Percentiles rank a stretch among this genome's conserved stretches.
These are phyloP conservation scores for Chrysemys picta DNA, from an alignment of 2,113 vertebrate genomes.

Conservation along the genomic window DNA sequence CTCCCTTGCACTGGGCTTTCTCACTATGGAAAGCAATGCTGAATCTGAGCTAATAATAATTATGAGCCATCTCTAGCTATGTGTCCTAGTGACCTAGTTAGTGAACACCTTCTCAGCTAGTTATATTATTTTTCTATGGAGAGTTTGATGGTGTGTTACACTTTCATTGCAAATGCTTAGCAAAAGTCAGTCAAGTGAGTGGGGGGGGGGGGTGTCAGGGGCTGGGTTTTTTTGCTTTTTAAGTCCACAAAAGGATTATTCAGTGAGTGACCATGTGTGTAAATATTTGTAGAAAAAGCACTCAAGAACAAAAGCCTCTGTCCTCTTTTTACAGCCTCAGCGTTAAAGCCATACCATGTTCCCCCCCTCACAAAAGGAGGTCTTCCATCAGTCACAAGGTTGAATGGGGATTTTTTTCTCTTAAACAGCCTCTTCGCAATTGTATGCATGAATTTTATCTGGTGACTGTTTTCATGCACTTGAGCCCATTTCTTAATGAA, in stretches of 20 bases:
- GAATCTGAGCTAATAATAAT: slow-evolving; percentile 64
- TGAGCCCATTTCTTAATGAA: slow-evolving; percentile 66
- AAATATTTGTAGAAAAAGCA: neutral
- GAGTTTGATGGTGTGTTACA: slow-evolving; percentile 43
- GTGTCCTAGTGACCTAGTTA: slow-evolving; percentile 63
- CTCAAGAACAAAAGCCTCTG: neutral
- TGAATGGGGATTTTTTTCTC: slow-evolving; percentile 54
- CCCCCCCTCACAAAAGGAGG: fast-evolving
- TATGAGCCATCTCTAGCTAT: slow-evolving; percentile 28
- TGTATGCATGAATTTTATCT: slow-evolving; percentile 61
- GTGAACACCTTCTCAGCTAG: slow-evolving; percentile 13
- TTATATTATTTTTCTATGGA: neutral
- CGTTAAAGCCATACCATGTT: slow-evolving; percentile 65
- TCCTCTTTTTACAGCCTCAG: slow-evolving; percentile 42
- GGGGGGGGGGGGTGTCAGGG: slow-evolving; percentile 26
- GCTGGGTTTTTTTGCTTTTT: slow-evolving; percentile 6
- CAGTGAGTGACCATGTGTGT: neutral
- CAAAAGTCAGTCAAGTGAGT: slow-evolving; percentile 3
- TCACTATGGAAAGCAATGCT: slow-evolving; percentile 71
- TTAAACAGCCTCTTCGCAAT: slow-evolving; percentile 54
- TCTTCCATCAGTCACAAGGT: slow-evolving; percentile 17
- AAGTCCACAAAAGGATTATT: neutral
- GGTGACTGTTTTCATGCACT: slow-evolving; percentile 69
- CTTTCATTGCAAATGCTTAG: slow-evolving; percentile 31
- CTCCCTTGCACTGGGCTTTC: slow-evolving; percentile 67